Evolutionary conservation across 2,113 vertebrate species (phyloP).

Genomic region (Lota lota): DNA sequence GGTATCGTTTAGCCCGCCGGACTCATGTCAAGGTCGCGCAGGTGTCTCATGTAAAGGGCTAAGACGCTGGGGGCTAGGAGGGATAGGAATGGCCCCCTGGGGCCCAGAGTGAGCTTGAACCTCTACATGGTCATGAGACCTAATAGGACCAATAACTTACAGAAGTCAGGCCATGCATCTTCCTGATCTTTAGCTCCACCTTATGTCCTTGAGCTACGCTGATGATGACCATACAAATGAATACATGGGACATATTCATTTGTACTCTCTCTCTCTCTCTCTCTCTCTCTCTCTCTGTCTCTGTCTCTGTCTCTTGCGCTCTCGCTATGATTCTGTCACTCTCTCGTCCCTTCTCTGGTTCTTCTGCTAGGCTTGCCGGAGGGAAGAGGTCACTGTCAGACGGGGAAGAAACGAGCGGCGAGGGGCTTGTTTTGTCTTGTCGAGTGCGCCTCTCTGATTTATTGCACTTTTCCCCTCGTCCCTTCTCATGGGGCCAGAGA

Average conservation of each 20-base stretch:
- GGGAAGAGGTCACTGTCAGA: slow-evolving; percentile 64
- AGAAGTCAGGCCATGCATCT: background rate
- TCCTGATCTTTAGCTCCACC: slow-evolving; percentile 6
- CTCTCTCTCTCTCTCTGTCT: no score
- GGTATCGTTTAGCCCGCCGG: no score
- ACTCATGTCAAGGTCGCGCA: background rate
- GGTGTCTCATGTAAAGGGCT: background rate
- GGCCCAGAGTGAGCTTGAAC: slow-evolving; percentile 36
- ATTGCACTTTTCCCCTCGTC: slow-evolving; percentile 51
- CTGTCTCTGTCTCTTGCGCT: background rate
- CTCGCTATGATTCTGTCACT: background rate
- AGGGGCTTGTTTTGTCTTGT: slow-evolving; percentile 61
- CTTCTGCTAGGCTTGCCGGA: slow-evolving; percentile 56
- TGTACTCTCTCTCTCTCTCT: no score
- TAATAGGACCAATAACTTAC: background rate
- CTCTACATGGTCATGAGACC: slow-evolving; percentile 37
- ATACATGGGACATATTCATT: background rate
- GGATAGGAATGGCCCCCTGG: slow-evolving; percentile 32
- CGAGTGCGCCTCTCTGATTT: slow-evolving; percentile 59
- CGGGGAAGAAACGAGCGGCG: slow-evolving; percentile 42
- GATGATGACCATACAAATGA: background rate
- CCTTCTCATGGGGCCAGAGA: slow-evolving; percentile 38
- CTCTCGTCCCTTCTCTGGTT: slow-evolving; percentile 31
- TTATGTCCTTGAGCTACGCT: background rate
- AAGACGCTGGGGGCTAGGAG: slow-evolving; percentile 32